Conservation (phyloP, 2,113 vertebrate genomes). For the Anseranas semipalmata region DNA sequence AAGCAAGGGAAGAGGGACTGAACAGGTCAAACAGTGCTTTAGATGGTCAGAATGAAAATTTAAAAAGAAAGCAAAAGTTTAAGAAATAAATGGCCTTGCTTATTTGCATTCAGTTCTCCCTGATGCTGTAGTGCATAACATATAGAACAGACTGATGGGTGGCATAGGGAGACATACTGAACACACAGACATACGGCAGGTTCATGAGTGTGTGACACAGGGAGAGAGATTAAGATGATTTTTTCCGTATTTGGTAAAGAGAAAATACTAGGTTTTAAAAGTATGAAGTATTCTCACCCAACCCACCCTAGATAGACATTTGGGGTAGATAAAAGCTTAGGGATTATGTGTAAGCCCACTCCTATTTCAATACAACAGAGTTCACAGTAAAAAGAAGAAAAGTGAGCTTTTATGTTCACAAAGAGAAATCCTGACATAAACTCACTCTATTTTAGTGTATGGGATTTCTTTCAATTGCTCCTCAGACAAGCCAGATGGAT, state of each 20-base stretch:
- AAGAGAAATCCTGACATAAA: constrained; percentile 13
- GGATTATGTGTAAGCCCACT: neutral
- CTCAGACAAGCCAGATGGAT: constrained; percentile 86
- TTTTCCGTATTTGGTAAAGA: neutral
- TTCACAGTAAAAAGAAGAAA: neutral
- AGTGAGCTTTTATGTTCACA: neutral
- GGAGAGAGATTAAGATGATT: neutral
- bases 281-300: neutral
- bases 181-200: neutral
- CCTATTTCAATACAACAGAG: neutral
- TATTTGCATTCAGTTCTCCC: neutral
- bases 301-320: neutral
- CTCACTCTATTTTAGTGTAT: constrained; percentile 91
- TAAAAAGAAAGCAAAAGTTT: neutral
- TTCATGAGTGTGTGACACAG: neutral
- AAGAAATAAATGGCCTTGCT: neutral
- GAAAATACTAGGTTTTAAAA: neutral
- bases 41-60: neutral
- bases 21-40: neutral
- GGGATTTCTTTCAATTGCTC: constrained; percentile 92
- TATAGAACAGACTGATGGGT: neutral
- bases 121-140: neutral
- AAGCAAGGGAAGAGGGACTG: neutral
- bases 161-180: neutral
- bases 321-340: neutral